A percentile compares a stretch with the other conserved stretches of the same genome.
phyloP scores from a whole-genome alignment of 2,113 vertebrate species.

The Seriola quinqueradiata region DNA sequence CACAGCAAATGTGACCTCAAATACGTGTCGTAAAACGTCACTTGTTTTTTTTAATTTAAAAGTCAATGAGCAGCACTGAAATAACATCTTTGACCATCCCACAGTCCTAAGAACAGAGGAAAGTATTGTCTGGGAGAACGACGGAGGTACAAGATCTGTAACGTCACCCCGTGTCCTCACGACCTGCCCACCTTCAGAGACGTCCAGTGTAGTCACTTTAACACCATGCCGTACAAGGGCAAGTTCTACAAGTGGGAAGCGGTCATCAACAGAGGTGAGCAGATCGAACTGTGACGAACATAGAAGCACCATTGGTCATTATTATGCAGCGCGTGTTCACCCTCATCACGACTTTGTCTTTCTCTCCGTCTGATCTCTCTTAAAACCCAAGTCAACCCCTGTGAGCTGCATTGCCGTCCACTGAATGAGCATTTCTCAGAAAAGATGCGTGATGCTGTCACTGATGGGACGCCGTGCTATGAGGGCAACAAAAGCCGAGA shows the following conservation, averaged over 20 bases:
- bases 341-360: not conserved
- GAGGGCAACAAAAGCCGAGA: constrained; percentile 86
- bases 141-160: constrained; percentile 89
- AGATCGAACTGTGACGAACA: not conserved
- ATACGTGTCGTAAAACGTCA: not conserved
- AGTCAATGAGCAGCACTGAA: not conserved
- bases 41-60: not conserved
- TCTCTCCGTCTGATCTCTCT: not conserved
- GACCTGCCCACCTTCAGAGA: constrained; percentile 89
- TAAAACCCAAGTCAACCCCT: constrained; percentile 87
- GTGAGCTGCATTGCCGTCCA: constrained; percentile 95
- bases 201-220: constrained; percentile 92
- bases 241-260: constrained; percentile 91
- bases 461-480: constrained; percentile 92
- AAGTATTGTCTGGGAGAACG: constrained; percentile 93
- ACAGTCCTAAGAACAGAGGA: constrained; percentile 90
- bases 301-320: too few species aligned
- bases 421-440: constrained; percentile 88
- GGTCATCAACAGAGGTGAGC: constrained; percentile 89
- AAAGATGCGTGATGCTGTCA: constrained; percentile 90
- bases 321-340: not conserved
- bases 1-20: not conserved
- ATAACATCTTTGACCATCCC: not conserved
- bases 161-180: constrained; percentile 76
- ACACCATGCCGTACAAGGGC: constrained; percentile 90